phyloP scores from a whole-genome alignment of 1,140 invertebrate species.

The Atta cephalotes region DNA sequence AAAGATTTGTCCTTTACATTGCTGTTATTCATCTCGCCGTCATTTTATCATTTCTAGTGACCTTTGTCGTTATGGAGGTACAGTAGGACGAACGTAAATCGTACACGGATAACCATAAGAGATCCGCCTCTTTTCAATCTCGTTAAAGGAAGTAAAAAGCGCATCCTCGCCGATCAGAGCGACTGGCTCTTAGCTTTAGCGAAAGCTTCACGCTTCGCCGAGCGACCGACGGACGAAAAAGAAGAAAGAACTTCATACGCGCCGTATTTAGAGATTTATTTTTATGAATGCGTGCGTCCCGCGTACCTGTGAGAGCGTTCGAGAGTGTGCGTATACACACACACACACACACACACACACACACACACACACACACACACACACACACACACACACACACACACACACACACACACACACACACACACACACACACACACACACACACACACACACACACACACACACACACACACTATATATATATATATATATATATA shows the following conservation, averaged over 20 bases:
- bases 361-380: too few relatives aligned
- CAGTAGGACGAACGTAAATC: conserved; percentile 33
- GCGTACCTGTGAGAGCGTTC: conserved; percentile 74
- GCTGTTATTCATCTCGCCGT: conserved; percentile 29
- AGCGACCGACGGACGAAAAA: conserved; percentile 33
- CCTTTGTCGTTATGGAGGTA: conserved; percentile 61
- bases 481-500: conserved; percentile 1
- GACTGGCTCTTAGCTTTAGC: conserved; percentile 48
- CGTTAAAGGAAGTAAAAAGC: conserved; percentile 5
- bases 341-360: too few relatives aligned
- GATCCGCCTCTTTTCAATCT: conserved; percentile 41
- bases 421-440: too few relatives aligned
- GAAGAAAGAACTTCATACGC: conserved; percentile 55
- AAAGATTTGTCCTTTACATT: conserved; percentile 25
- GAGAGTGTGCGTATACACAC: conserved; percentile 50
- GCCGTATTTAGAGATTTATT: conserved; percentile 81
- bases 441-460: too few relatives aligned
- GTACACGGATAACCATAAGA: conserved; percentile 49
- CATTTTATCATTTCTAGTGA: conserved; percentile 43
- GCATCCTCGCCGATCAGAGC: conserved; percentile 53
- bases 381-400: too few relatives aligned
- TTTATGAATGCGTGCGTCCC: conserved; percentile 77
- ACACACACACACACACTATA: too few relatives aligned
- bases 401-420: too few relatives aligned
- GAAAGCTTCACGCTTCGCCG: conserved; percentile 21